Evolutionary conservation across 1,140 invertebrate genomes (phyloP).

Genomic region (Euura lappo): DNA sequence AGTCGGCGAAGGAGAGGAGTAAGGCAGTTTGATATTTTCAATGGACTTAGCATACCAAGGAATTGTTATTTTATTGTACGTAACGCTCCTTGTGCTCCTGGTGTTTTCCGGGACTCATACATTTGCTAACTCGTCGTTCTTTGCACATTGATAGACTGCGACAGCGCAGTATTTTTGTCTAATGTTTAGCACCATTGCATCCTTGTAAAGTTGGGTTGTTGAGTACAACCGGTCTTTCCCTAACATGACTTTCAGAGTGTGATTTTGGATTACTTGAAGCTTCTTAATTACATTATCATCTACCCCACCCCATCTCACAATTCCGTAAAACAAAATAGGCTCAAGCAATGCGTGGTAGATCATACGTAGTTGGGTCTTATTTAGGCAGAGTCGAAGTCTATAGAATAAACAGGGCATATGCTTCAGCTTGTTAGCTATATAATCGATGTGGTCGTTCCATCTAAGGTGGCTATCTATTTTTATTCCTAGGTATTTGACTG

Average conservation of each 20-base stretch:
- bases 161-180: too few relatives aligned
- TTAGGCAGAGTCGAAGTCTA: constrained; percentile 6
- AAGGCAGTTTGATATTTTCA: too few relatives aligned
- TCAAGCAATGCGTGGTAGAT: background rate
- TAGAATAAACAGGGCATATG: constrained; percentile 9
- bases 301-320: background rate
- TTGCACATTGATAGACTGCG: too few relatives aligned
- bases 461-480: constrained; percentile 13
- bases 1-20: too few relatives aligned
- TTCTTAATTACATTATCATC: background rate
- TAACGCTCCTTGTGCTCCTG: too few relatives aligned
- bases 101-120: too few relatives aligned
- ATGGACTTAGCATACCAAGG: too few relatives aligned
- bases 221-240: background rate
- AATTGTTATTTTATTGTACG: too few relatives aligned
- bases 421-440: constrained; percentile 11
- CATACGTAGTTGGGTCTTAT: background rate
- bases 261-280: background rate
- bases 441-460: constrained; percentile 11
- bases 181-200: too few relatives aligned
- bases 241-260: background rate
- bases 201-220: too few relatives aligned
- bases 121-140: too few relatives aligned
- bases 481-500: constrained; percentile 18
- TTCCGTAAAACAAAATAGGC: background rate